phyloP scores from a whole-genome alignment of 2,797 vertebrate genomes.

The Sphenodon punctatus region DNA sequence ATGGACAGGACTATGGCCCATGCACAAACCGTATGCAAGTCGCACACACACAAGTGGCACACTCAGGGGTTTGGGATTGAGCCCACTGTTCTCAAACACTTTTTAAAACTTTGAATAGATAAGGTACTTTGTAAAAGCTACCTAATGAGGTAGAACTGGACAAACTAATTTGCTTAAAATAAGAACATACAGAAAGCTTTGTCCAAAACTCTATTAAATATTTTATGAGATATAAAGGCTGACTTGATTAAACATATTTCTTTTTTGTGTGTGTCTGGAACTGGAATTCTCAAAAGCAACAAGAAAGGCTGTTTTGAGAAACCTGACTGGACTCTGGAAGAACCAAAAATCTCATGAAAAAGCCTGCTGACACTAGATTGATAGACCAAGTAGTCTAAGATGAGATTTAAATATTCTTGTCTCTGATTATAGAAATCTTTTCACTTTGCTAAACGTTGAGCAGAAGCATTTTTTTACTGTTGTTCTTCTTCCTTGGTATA shows the following conservation, averaged over 20 bases:
- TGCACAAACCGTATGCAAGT: too few species aligned
- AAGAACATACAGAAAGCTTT: background rate
- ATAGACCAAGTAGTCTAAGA: background rate
- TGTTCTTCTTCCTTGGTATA: background rate
- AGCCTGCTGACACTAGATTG: constrained; percentile 1
- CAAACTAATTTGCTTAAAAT: background rate
- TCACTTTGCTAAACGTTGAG: too few species aligned
- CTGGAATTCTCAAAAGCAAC: background rate
- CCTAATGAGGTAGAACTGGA: background rate
- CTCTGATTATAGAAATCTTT: too few species aligned
- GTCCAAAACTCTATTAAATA: background rate
- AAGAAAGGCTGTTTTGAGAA: background rate
- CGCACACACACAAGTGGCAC: too few species aligned
- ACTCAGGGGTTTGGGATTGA: too few species aligned
- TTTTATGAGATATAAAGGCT: background rate
- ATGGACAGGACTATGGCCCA: too few species aligned
- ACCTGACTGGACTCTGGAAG: background rate
- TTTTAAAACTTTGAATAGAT: background rate
- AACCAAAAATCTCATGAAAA: background rate
- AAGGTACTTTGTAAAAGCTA: background rate
- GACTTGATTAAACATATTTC: background rate
- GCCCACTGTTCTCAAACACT: background rate
- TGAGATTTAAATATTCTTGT: background rate
- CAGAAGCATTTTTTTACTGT: background rate
- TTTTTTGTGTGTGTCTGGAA: background rate